A percentile compares a stretch with the other conserved stretches of the same genome.
Conservation (phyloP, 2,797 vertebrate genomes). For the Valencia hispanica region DNA sequence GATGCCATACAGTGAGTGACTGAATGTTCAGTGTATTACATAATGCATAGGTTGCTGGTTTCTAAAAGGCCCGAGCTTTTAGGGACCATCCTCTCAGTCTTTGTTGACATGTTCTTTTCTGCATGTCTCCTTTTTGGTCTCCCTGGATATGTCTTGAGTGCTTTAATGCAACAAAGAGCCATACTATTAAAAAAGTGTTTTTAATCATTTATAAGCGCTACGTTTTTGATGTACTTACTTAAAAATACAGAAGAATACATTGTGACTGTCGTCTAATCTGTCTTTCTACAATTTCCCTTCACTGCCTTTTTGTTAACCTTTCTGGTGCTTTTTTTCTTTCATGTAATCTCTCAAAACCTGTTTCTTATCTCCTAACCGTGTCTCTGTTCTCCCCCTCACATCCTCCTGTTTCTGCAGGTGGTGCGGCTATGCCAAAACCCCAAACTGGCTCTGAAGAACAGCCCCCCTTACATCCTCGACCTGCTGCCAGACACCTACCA, state of each 20-base stretch:
- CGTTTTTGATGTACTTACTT: conserved; percentile 9
- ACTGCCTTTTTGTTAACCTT: background rate
- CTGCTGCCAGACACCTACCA: conserved; percentile 98
- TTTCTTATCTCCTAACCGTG: conserved; percentile 44
- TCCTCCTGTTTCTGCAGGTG: conserved; percentile 82
- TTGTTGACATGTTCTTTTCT: conserved; percentile 36
- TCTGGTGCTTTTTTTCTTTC: background rate
- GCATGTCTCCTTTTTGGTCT: conserved; percentile 21
- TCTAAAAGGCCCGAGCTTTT: conserved; percentile 34
- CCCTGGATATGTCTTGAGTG: conserved; percentile 35
- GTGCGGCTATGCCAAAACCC: conserved; percentile 98
- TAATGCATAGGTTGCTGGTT: conserved; percentile 19
- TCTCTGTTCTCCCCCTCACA: conserved; percentile 34
- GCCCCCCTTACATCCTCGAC: conserved; percentile 98
- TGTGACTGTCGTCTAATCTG: background rate
- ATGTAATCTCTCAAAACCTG: background rate
- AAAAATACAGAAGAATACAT: conserved; percentile 17
- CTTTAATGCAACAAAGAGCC: conserved; percentile 22
- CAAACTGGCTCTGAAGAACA: conserved; percentile 97
- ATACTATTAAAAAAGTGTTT: conserved; percentile 9
- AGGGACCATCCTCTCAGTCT: conserved; percentile 14
- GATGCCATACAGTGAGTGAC: background rate
- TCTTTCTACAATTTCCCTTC: background rate
- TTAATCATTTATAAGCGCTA: conserved; percentile 29
- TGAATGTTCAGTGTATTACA: conserved; percentile 22